Evolutionary conservation across 2,113 vertebrate species (phyloP), one percentile per base, ranked within the genome.

Genomic region (Hyperopisus bebe): DNA sequence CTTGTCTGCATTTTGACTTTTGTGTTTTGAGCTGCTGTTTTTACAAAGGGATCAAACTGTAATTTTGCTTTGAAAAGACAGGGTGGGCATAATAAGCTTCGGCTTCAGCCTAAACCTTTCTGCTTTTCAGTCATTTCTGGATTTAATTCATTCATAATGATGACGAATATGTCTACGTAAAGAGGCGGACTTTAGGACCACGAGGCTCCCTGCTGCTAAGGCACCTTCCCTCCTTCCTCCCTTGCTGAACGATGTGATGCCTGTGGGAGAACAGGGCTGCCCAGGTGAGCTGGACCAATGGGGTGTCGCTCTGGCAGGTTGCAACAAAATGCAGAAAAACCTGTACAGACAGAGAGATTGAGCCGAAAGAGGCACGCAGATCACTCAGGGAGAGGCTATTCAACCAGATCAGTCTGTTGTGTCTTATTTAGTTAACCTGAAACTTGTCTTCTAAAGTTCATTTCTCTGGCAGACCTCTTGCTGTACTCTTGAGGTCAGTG

Each of bases 291-390:
- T 90, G 9, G 39, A 39, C 93, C 94, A 94, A 94, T 94, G 91
- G 91, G 90, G 2, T 21, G 13, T 9, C 2, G 90, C 89, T 89
- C 35, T 48, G 83, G 84, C 90, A 89, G 87, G 90, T 90, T 58
- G 19, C 53, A 89, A 53, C 90, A 92, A 92, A 94, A 96, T 94
- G 94, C 90, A 90, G 93, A 88, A 70, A 35, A 93, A 95, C 95
- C 94, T 93, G 95, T 93, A 39, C 0, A 83, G 90, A 70, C 89
- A 91, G 90, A 58, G 90, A 66, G 90, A 87, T 87, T 0, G 92
- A 93, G 92, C 86, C 53, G n/a, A 91, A 88, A 91, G 84, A 90
- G 90, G 44, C 91, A 86, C 80, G 48, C 87, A 89, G 70, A 91
- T 80, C 87, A 86, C 89, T 91, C 74, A 89, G 55, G 88, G 48